A percentile compares a stretch with the other conserved stretches of the same genome.
Evolutionary conservation across 2,113 vertebrate species (phyloP).

Genomic region (Rafetus swinhoei): DNA sequence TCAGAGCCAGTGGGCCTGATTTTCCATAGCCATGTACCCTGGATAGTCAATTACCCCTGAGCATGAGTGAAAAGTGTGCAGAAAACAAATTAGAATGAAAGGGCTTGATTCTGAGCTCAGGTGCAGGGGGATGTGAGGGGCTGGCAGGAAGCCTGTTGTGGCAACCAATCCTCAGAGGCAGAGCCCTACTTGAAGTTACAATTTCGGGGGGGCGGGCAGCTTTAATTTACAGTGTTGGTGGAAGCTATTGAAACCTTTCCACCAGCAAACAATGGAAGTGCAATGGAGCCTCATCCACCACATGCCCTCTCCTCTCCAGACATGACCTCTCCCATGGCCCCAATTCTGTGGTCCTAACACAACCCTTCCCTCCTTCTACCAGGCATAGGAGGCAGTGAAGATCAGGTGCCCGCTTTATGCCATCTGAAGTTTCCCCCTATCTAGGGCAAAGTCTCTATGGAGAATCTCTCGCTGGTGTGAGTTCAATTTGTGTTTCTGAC

Average conservation of each 20-base stretch:
- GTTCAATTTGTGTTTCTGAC: rapidly evolving
- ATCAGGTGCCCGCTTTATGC: neutral
- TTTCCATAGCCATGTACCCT: neutral
- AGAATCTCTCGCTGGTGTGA: neutral
- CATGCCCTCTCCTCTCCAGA: rapidly evolving
- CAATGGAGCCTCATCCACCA: neutral
- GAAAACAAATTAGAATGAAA: neutral
- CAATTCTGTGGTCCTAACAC: neutral
- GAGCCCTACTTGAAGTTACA: neutral
- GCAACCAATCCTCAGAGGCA: neutral
- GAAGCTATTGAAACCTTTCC: neutral
- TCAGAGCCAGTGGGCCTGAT: neutral
- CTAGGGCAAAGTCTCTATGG: neutral
- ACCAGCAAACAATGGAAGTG: rapidly evolving
- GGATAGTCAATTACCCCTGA: neutral
- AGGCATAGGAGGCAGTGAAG: neutral
- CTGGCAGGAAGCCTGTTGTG: no score
- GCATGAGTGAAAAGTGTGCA: neutral
- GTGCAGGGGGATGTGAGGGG: neutral
- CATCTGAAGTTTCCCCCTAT: neutral
- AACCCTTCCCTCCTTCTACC: rapidly evolving
- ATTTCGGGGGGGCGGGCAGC: neutral
- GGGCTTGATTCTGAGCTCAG: neutral
- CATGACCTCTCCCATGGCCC: neutral
- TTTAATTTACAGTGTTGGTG: neutral